Conservation (phyloP, 2,888 invertebrate genomes). For the Psylliodes chrysocephalus region DNA sequence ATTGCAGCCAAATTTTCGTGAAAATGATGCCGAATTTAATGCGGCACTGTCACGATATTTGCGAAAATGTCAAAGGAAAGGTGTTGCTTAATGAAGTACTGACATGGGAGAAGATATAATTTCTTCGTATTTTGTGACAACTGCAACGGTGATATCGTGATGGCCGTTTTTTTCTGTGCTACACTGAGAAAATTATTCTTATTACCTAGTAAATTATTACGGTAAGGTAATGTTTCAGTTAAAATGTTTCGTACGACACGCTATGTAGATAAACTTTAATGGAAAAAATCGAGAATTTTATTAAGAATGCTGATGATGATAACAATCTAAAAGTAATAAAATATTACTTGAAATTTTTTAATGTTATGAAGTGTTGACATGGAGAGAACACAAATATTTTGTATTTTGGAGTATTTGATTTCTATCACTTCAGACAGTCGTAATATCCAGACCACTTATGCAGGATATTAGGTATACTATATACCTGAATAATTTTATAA, state of each 20-base stretch:
- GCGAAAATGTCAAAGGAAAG: conserved; percentile 20
- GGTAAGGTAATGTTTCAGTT: conserved; percentile 1
- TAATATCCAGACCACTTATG: too few species aligned
- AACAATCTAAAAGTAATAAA: background rate
- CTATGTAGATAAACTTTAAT: background rate
- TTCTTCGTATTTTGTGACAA: conserved; percentile 11
- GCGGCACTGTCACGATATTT: conserved; percentile 14
- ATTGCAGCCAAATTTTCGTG: conserved; percentile 4
- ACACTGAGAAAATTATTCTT: conserved; percentile 4
- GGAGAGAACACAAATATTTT: background rate
- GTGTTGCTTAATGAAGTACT: conserved; percentile 23
- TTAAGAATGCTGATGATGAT: background rate
- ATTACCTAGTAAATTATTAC: background rate
- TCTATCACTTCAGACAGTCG: too few species aligned
- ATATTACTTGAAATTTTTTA: background rate
- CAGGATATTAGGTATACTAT: too few species aligned
- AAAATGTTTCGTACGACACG: background rate
- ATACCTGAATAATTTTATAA: too few species aligned
- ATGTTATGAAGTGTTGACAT: background rate
- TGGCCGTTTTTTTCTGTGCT: background rate
- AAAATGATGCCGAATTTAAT: background rate
- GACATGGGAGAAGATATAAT: conserved; percentile 23
- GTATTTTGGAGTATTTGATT: background rate
- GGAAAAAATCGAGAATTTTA: background rate
- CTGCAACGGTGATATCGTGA: conserved; percentile 15